These are phyloP conservation scores for Origma solitaria DNA, from an alignment of 2,113 vertebrate genomes.

Conservation along the genomic window DNA sequence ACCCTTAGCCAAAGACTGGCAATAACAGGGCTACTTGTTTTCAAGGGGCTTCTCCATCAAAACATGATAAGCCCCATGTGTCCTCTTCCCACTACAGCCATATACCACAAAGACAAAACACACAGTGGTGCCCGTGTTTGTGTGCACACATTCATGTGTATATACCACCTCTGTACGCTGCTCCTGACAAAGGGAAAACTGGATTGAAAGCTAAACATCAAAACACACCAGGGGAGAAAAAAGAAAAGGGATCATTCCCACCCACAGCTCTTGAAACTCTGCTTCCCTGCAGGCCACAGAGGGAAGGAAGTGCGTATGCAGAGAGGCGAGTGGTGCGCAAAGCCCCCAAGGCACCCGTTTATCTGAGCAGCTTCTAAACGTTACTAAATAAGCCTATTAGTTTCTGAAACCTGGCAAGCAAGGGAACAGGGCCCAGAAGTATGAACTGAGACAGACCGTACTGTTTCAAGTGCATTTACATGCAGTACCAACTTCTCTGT, in stretches of 20 bases:
- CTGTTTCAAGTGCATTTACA: conserved; percentile 20
- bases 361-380: conserved; percentile 34
- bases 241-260: not conserved
- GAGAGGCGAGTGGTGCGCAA: not conserved
- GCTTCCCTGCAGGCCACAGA: not conserved
- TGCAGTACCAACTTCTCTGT: not conserved
- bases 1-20: not conserved
- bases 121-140: not conserved
- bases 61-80: not conserved
- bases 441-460: not conserved
- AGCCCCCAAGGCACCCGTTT: conserved; percentile 29
- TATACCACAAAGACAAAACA: not conserved
- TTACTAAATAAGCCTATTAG: conserved; percentile 54
- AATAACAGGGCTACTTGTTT: not conserved
- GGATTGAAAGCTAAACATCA: not conserved
- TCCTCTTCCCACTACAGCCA: not conserved
- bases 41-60: conserved; percentile 24
- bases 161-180: not conserved
- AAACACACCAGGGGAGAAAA: not conserved
- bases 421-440: conserved; percentile 24
- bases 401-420: conserved; percentile 13
- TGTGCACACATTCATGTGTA: not conserved
- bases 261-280: not conserved
- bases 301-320: not conserved
- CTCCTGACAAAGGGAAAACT: not conserved